Evolutionary conservation across 1,140 invertebrate genomes (phyloP).

Genomic region (Lasioglossum baleicum): DNA sequence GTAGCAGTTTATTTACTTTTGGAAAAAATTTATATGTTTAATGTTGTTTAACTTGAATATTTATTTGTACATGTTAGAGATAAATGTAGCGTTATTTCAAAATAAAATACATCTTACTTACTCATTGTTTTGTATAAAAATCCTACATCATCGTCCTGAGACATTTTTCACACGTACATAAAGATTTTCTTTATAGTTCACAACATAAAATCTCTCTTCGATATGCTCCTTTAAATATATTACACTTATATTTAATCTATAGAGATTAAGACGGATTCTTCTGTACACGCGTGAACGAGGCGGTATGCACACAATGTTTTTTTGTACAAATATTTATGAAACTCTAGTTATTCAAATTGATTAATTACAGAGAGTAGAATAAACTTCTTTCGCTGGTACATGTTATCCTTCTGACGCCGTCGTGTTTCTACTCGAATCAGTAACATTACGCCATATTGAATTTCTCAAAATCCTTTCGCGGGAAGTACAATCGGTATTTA

Average conservation of each 20-base stretch:
- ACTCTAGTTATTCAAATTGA: not conserved
- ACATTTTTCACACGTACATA: conserved; percentile 66
- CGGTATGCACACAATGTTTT: not conserved
- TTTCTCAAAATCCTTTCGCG: conserved; percentile 56
- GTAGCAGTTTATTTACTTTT: too few relatives aligned
- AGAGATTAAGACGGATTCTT: conserved; percentile 5
- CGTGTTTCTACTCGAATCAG: conserved; percentile 32
- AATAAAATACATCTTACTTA: conserved; percentile 62
- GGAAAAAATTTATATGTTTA: not conserved
- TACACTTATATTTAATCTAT: not conserved
- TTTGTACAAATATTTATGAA: not conserved
- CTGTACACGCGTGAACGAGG: not conserved
- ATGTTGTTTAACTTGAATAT: too few relatives aligned
- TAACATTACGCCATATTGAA: conserved; percentile 56
- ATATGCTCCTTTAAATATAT: conserved; percentile 7
- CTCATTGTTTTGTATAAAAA: conserved; percentile 80
- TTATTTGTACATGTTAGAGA: not conserved
- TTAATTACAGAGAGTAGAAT: not conserved
- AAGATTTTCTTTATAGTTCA: conserved; percentile 5
- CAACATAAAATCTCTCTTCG: not conserved
- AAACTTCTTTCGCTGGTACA: conserved; percentile 21
- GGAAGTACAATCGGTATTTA: conserved; percentile 51
- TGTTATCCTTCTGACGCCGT: conserved; percentile 50
- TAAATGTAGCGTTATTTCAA: not conserved
- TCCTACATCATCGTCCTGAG: conserved; percentile 78